Conservation (phyloP, 1,140 invertebrate genomes). For the Chymomyza costata region DNA sequence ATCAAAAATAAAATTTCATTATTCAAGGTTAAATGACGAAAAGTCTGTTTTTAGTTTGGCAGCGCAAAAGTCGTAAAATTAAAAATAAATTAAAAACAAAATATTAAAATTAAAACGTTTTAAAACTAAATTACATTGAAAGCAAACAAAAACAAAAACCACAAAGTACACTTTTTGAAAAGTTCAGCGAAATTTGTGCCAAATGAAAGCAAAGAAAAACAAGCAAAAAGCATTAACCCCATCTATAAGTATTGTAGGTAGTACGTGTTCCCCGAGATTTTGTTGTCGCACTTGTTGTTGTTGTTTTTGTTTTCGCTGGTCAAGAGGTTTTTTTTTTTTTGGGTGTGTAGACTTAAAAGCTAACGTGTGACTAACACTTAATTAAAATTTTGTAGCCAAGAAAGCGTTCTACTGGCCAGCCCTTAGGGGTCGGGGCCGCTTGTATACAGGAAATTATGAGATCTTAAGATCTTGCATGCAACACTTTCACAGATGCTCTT, state of each 20-base stretch:
- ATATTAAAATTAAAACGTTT: constrained; percentile 29
- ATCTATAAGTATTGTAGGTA: too few species aligned
- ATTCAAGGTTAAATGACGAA: constrained; percentile 56
- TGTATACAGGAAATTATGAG: too few species aligned
- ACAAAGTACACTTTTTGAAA: constrained; percentile 28
- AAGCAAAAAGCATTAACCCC: constrained; percentile 40
- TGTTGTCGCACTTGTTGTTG: constrained; percentile 4
- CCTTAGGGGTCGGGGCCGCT: too few species aligned
- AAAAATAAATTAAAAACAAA: constrained; percentile 16
- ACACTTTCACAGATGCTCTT: too few species aligned
- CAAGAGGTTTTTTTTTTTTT: constrained; percentile 23
- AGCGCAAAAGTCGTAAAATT: too few species aligned
- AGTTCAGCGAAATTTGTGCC: constrained; percentile 19
- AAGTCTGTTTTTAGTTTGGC: constrained; percentile 60
- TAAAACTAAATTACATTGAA: constrained; percentile 16
- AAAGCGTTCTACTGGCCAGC: too few species aligned
- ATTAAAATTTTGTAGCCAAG: too few species aligned
- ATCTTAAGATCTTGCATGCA: too few species aligned
- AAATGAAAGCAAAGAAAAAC: constrained; percentile 14
- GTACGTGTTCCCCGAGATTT: constrained; percentile 21
- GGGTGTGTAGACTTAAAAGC: too few species aligned
- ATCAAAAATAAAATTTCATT: constrained; percentile 45
- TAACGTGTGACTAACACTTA: too few species aligned
- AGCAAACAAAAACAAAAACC: not conserved
- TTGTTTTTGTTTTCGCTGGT: constrained; percentile 18